phyloP scores from a whole-genome alignment of 2,797 vertebrate genomes.

The Phalloptychus januarius region DNA sequence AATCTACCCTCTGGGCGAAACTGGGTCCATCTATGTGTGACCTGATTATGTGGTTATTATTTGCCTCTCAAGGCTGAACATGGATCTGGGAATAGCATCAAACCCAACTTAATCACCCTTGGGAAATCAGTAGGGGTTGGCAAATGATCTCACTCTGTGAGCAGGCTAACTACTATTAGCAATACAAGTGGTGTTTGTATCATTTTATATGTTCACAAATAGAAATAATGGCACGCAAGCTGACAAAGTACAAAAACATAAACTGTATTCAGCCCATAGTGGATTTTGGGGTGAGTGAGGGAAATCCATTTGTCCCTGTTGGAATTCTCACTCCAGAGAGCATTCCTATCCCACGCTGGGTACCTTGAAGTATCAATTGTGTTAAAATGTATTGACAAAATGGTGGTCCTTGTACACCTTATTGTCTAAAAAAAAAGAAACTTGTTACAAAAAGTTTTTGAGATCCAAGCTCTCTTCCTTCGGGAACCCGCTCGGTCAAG shows the following conservation, averaged over 20 bases:
- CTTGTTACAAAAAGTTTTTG: not conserved
- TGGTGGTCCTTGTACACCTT: not conserved
- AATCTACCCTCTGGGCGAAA: not conserved
- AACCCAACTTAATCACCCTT: not conserved
- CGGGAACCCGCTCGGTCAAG: not conserved
- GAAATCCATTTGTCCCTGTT: not conserved
- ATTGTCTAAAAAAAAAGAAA: not conserved
- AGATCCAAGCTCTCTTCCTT: not conserved
- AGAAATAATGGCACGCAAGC: not conserved
- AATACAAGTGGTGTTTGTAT: not conserved
- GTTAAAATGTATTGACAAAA: not conserved
- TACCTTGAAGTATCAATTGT: not conserved
- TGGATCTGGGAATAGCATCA: not conserved
- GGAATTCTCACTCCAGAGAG: not conserved
- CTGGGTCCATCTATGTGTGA: not conserved
- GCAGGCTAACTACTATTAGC: not conserved
- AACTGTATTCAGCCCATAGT: not conserved
- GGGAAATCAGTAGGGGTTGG: not conserved
- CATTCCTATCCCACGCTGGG: not conserved
- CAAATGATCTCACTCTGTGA: not conserved
- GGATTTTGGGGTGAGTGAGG: not conserved
- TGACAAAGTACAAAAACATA: not conserved
- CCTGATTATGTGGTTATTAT: not conserved
- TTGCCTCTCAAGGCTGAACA: not conserved
- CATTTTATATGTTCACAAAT: not conserved